Base-by-base conservation (phyloP, 2,113 vertebrate species). In the Perca fluviatilis region DNA sequence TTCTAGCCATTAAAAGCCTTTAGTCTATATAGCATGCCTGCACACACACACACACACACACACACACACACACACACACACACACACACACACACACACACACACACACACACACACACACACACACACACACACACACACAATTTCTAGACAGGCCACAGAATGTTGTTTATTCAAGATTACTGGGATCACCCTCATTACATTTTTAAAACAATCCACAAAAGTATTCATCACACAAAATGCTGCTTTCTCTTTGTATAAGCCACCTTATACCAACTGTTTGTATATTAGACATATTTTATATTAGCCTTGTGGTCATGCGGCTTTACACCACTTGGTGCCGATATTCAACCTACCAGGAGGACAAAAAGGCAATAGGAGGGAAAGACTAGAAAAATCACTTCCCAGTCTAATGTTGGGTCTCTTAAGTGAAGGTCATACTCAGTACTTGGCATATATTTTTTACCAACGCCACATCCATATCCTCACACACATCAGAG, bases 271-370 rank as follows among this genome's bases (percentile, higher is more conserved):
- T 21, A 36, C 21, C 50, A 43, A 47, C 7, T 7, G 2, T 66
- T 73, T 25, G 18, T 16, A 51, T 21, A 15, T n/a, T 70, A 25
- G 12, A 13, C 25, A 40, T 0, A n/a, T 12, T 57, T 33, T 23
- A 30, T 27, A 19, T 50, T 10, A 30, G 25, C 19, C 25, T 15
- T 65, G 33, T 50, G 16, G 57, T 7, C 46, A 70, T 86, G 7
- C 62, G 6, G 1, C 70, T 68, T 76, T 4, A 46, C 2, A 74
- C 89, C 90, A 91, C 91, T 65, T 77, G 90, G 87, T 90, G 88
- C 90, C 16, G 54, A 65, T 90, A 62, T 89, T 13, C 67, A 74
- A 11, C 83, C 62, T 61, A 40, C 27, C 50, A 73, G 27, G 0
- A 64, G 62, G 16, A 80, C 13, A 56, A 46, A 57, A 43, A 65